These are phyloP conservation scores for Caenorhabditis inopinata DNA, from an alignment of 1,140 invertebrate species.

Conservation along the genomic window DNA sequence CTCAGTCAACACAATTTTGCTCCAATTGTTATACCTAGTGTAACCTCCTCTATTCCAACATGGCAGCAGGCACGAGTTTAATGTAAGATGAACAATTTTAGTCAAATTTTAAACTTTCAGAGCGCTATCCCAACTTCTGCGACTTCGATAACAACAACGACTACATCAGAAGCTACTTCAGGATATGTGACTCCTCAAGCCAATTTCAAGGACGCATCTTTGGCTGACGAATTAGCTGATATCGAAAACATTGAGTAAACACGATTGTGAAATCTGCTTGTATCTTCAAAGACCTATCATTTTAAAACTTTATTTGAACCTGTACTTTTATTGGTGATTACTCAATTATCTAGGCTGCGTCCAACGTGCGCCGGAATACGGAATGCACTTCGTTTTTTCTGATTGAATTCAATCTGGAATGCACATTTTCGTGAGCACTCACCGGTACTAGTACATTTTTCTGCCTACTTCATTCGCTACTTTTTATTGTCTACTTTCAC, in stretches of 20 bases:
- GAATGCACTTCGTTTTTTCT: too few relatives aligned
- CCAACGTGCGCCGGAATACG: too few relatives aligned
- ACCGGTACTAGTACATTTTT: too few relatives aligned
- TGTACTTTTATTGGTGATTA: too few relatives aligned
- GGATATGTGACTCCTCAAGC: constrained; percentile 25
- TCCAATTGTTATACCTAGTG: constrained; percentile 32
- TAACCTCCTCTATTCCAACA: constrained; percentile 10
- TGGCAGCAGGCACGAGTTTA: not conserved
- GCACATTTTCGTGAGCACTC: too few relatives aligned
- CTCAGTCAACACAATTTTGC: constrained; percentile 40
- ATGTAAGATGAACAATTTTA: too few relatives aligned
- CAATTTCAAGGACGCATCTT: not conserved
- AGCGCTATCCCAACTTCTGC: not conserved
- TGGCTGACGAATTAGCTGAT: constrained; percentile 15
- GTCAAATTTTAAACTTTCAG: not conserved
- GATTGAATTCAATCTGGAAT: too few relatives aligned
- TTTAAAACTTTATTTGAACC: too few relatives aligned
- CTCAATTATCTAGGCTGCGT: too few relatives aligned
- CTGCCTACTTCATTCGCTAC: too few relatives aligned
- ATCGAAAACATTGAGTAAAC: constrained; percentile 3
- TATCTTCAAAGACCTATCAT: too few relatives aligned
- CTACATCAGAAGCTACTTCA: not conserved
- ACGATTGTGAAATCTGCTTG: not conserved
- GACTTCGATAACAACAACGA: not conserved
- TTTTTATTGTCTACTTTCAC: too few relatives aligned